Evolutionary conservation across 2,113 vertebrate species (phyloP), one percentile per base, ranked within the genome.

Genomic region (Planiliza haematocheilus): DNA sequence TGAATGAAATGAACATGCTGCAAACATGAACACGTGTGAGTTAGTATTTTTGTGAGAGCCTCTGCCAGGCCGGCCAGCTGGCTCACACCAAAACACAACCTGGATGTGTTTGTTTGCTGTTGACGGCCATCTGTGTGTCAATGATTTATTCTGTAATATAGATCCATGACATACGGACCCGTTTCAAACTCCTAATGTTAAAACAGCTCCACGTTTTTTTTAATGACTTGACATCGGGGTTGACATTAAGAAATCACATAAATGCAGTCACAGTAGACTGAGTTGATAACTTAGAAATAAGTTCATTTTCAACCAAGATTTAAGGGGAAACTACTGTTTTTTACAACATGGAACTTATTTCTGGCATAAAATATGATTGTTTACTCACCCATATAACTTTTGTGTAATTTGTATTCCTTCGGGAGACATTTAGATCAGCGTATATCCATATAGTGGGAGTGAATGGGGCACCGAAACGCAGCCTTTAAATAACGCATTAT

Each of bases 11-110:
- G 63, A 46, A 59, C 21, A 70, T 18, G 9, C 41, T n/a, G 49
- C 68, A 61, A 59, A 57, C 24, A 45, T 37, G 53, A 64, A 65
- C 46, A 64, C 77, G 57, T 79, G 70, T 70, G 16, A 14, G 20
- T 75, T 16, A 61, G 51, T 66, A 70, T 84, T 74, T 45, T 62
- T 58, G 41, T 81, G 17, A 20, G 46, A 66, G 77, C 90, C 88
- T 93, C 86, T 94, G 92, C 91, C 90, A 85, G 70, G 39, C 43
- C 10, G 70, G 79, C 79, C 88, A 89, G 88, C 83, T 91, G 90
- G 86, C 68, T 85, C 58, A 46, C 92, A 87, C 49, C 53, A 87
- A 93, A 95, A 96, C 94, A 95, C 95, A 95, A 95, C 89, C 73
- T 58, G 80, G 91, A 80, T 80, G 84, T 88, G 77, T 87, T 83